Conservation (phyloP, 2,888 invertebrate species). For the Hirtodrosophila trivittata region DNA sequence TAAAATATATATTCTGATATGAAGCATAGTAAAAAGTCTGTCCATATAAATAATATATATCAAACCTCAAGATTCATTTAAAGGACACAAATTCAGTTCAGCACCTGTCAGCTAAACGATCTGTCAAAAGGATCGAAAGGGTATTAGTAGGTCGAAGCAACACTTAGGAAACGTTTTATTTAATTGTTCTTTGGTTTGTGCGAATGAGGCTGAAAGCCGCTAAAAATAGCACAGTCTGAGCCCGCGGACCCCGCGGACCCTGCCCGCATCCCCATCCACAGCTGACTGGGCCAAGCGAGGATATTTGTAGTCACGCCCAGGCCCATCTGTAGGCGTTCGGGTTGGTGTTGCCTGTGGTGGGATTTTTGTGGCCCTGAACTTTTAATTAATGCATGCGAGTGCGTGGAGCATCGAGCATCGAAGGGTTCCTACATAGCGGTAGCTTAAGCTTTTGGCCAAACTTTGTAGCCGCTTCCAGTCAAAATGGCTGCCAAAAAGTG, state of each 20-base stretch:
- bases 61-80: too few relatives aligned
- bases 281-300: background rate
- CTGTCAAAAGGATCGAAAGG: too few relatives aligned
- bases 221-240: constrained; percentile 30
- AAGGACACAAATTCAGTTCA: too few relatives aligned
- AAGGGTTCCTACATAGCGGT: constrained; percentile 24
- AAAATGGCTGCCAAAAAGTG: constrained; percentile 11
- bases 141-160: too few relatives aligned
- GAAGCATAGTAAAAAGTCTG: too few relatives aligned
- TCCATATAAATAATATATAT: too few relatives aligned
- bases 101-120: too few relatives aligned
- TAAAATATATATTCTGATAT: too few relatives aligned
- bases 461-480: constrained; percentile 2
- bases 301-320: constrained; percentile 37
- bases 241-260: too few relatives aligned
- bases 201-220: constrained; percentile 3
- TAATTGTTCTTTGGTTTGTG: constrained; percentile 1
- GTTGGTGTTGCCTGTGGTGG: background rate
- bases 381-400: constrained; percentile 73
- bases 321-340: constrained; percentile 1
- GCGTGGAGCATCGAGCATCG: constrained; percentile 38
- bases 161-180: too few relatives aligned
- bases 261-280: background rate
- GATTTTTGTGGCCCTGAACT: constrained; percentile 51
- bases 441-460: constrained; percentile 23